Percentiles rank a stretch among this genome's conserved stretches.
These are phyloP conservation scores for Nephrotoma flavescens DNA, from an alignment of 2,888 invertebrate species.

Conservation along the genomic window DNA sequence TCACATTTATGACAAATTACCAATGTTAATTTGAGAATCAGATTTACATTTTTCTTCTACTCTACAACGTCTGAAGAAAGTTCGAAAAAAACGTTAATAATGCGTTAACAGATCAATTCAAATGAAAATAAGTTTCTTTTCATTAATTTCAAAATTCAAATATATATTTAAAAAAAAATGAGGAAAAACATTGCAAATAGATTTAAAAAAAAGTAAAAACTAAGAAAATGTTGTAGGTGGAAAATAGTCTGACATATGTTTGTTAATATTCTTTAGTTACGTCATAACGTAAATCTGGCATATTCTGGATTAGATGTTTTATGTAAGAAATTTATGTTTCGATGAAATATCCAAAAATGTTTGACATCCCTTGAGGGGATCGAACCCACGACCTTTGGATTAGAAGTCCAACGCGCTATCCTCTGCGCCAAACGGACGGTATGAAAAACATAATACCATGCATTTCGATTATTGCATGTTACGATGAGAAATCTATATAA, in stretches of 20 bases:
- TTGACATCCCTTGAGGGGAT: conserved; percentile 64
- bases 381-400: conserved; percentile 82
- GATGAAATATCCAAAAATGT: background rate
- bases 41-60: background rate
- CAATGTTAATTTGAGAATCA: background rate
- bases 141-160: background rate
- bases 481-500: too few relatives aligned
- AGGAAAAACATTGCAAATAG: background rate
- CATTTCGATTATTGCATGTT: too few relatives aligned
- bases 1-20: background rate
- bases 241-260: background rate
- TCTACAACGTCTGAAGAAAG: background rate
- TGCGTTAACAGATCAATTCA: background rate
- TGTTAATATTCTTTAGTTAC: background rate
- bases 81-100: background rate
- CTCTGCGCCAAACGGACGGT: conserved; percentile 67
- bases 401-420: conserved; percentile 83
- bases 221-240: background rate
- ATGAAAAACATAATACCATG: background rate
- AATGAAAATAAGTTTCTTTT: background rate
- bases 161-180: background rate
- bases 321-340: background rate
- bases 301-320: background rate
- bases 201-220: background rate
- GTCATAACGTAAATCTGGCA: background rate